These are phyloP conservation scores for Cyaniris semiargus DNA, from an alignment of 2,888 invertebrate species.

Conservation along the genomic window DNA sequence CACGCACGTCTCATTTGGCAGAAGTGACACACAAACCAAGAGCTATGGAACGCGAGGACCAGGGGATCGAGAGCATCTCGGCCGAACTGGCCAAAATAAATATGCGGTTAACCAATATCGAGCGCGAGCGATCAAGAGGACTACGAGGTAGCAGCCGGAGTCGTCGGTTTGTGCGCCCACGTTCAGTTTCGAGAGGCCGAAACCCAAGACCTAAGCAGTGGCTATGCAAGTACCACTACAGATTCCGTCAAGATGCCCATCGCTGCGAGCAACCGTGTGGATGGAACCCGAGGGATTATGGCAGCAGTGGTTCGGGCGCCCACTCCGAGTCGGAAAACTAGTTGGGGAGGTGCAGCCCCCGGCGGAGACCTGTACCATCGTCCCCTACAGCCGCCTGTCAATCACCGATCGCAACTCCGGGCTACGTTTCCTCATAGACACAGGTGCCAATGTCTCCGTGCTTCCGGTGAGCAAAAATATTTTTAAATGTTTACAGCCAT, in stretches of 20 bases:
- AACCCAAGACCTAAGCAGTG: not conserved
- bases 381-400: conserved; percentile 32
- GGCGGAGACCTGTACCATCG: conserved; percentile 34
- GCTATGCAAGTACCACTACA: not conserved
- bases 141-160: not conserved
- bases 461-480: conserved; percentile 28
- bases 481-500: not conserved
- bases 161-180: not conserved
- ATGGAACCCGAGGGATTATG: not conserved
- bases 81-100: not conserved
- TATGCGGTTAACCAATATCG: not conserved
- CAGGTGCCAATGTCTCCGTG: conserved; percentile 34
- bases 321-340: not conserved
- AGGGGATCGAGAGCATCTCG: not conserved
- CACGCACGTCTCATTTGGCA: not conserved
- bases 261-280: not conserved
- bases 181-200: not conserved
- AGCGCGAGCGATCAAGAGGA: not conserved
- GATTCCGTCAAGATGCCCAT: not conserved
- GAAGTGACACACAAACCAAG: not conserved
- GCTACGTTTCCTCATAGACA: conserved; percentile 33
- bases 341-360: conserved; percentile 10
- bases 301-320: not conserved
- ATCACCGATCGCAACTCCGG: conserved; percentile 30
- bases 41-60: not conserved